Percentiles rank a stretch among this genome's conserved stretches.
These are phyloP conservation scores for Axis porcinus DNA, from an alignment of 2,113 vertebrate genomes.

Conservation along the genomic window DNA sequence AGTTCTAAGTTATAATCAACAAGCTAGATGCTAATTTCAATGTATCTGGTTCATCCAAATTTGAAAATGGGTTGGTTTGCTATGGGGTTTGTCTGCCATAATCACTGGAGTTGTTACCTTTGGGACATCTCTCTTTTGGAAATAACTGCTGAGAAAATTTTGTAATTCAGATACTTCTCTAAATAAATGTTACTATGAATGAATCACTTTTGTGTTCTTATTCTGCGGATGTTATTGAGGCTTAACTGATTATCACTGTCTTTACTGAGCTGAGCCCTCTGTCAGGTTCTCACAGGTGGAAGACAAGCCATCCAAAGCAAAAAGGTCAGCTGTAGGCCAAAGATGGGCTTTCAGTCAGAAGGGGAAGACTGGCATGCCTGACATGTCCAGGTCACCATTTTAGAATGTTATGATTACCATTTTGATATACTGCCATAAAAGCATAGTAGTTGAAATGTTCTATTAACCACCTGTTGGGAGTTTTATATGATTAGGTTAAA, in stretches of 20 bases:
- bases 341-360: neutral
- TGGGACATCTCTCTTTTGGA: neutral
- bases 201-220: neutral
- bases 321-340: neutral
- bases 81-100: neutral
- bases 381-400: neutral
- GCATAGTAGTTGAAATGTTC: neutral
- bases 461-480: neutral
- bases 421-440: neutral
- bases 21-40: neutral
- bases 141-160: neutral
- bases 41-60: neutral
- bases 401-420: neutral
- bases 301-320: neutral
- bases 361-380: neutral
- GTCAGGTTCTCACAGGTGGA: neutral
- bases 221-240: neutral
- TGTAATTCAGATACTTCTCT: neutral
- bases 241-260: neutral
- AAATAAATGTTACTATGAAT: neutral
- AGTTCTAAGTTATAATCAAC: neutral
- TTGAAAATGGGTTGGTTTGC: neutral
- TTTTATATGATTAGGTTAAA: neutral
- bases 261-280: neutral
- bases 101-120: neutral